Evolutionary conservation across 2,888 invertebrate species (phyloP).

Genomic region (Catocala fraxini): DNA sequence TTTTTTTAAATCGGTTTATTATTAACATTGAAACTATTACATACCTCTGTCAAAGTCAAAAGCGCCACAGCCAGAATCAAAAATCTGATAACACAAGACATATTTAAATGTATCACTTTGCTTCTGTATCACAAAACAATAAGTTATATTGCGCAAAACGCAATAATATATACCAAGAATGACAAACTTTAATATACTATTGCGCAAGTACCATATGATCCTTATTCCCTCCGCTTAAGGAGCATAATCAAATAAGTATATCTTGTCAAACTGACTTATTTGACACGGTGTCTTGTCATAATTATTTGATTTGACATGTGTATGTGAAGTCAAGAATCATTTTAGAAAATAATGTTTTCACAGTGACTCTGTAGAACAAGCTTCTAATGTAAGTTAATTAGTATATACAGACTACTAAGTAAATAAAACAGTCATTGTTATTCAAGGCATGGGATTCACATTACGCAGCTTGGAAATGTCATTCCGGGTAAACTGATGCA

Average conservation of each 20-base stretch:
- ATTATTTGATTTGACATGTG: conserved; percentile 4
- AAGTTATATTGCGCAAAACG: conserved; percentile 3
- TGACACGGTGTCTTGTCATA: neutral
- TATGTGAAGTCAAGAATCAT: too few relatives aligned
- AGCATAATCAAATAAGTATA: conserved; percentile 7
- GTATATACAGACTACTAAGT: neutral
- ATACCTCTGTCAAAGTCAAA: conserved; percentile 21
- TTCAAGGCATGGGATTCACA: too few relatives aligned
- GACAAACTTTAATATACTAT: neutral
- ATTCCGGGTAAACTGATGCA: neutral
- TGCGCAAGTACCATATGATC: neutral
- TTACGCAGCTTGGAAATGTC: neutral
- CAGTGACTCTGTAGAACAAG: too few relatives aligned
- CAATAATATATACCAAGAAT: conserved; percentile 26
- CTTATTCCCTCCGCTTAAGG: neutral
- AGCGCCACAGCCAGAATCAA: conserved; percentile 21
- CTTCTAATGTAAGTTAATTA: conserved; percentile 3
- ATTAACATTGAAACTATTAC: neutral
- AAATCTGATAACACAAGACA: conserved; percentile 17
- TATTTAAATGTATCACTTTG: conserved; percentile 15
- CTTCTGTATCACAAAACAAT: conserved; percentile 8
- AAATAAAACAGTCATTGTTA: too few relatives aligned
- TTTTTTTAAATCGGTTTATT: too few relatives aligned
- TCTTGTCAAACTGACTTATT: neutral
- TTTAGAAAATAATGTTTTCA: too few relatives aligned